Percentiles rank a stretch among this genome's conserved stretches.
These are phyloP conservation scores for Mamestra configurata DNA, from an alignment of 1,140 invertebrate species.

Conservation along the genomic window DNA sequence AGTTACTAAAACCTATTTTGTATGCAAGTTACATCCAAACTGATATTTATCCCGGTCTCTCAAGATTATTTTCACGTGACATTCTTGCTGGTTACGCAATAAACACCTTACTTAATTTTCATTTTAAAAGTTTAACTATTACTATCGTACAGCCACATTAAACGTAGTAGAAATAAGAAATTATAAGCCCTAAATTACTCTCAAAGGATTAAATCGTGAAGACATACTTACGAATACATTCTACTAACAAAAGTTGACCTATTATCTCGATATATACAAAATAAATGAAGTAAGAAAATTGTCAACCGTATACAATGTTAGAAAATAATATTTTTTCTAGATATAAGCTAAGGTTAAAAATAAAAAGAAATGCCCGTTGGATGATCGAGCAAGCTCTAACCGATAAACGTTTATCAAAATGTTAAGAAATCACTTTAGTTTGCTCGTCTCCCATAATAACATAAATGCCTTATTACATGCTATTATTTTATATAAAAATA, in stretches of 20 bases:
- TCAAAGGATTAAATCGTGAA: conserved; percentile 16
- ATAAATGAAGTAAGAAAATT: conserved; percentile 5
- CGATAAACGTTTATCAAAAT: neutral
- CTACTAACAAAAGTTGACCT: neutral
- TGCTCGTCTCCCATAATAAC: neutral
- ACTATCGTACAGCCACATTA: too few relatives aligned
- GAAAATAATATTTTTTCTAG: neutral
- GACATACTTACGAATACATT: neutral
- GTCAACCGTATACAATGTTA: neutral
- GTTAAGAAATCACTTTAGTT: neutral
- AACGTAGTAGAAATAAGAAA: neutral
- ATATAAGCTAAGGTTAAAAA: conserved; percentile 8
- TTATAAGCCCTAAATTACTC: neutral
- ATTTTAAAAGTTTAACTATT: too few relatives aligned
- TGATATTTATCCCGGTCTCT: too few relatives aligned
- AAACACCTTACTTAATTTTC: too few relatives aligned
- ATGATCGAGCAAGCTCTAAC: neutral
- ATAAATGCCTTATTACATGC: neutral
- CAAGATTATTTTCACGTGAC: too few relatives aligned
- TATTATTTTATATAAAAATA: conserved; percentile 12
- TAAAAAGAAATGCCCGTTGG: conserved; percentile 41
- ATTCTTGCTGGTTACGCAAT: too few relatives aligned
- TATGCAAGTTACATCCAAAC: too few relatives aligned
- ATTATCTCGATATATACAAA: conserved; percentile 29
- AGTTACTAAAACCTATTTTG: too few relatives aligned